A percentile compares a stretch with the other conserved stretches of the same genome.
Evolutionary conservation across 2,797 vertebrate species (phyloP).

Genomic region (Labeo calbasu): DNA sequence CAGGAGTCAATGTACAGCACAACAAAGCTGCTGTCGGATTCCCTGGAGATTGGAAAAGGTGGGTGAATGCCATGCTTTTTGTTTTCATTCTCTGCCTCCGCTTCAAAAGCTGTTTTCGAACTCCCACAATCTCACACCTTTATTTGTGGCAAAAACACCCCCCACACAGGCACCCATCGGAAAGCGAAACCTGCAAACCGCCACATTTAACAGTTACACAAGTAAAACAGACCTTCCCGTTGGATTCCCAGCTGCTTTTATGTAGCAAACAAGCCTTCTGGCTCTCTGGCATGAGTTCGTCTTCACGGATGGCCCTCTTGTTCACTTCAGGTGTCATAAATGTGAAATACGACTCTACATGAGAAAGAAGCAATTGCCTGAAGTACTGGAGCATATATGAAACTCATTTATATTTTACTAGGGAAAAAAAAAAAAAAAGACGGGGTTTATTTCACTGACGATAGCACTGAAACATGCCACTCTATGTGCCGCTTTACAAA

Average conservation of each 20-base stretch:
- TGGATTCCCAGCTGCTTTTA: conserved; percentile 37
- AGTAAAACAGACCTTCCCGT: conserved; percentile 39
- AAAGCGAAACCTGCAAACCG: conserved; percentile 26
- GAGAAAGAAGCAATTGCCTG: background rate
- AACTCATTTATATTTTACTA: background rate
- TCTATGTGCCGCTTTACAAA: background rate
- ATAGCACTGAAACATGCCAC: background rate
- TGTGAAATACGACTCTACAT: conserved; percentile 16
- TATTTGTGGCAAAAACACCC: conserved; percentile 38
- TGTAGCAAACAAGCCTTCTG: conserved; percentile 39
- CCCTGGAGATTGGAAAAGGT: conserved; percentile 30
- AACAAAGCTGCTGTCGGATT: conserved; percentile 20
- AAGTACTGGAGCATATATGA: background rate
- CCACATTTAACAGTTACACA: conserved; percentile 42
- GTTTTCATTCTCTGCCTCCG: conserved; percentile 35
- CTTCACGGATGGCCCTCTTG: background rate
- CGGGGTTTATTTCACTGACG: background rate
- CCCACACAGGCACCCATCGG: conserved; percentile 9
- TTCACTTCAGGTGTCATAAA: conserved; percentile 14
- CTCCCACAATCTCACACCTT: conserved; percentile 50
- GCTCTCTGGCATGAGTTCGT: conserved; percentile 10
- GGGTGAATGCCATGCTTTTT: conserved; percentile 42
- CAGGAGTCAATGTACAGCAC: conserved; percentile 12
- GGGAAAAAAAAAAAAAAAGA: background rate
- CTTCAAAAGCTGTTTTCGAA: conserved; percentile 41